Percentiles rank a stretch among this genome's conserved stretches.
Conservation (phyloP, 2,797 vertebrate genomes). For the Triplophysa bombifrons region DNA sequence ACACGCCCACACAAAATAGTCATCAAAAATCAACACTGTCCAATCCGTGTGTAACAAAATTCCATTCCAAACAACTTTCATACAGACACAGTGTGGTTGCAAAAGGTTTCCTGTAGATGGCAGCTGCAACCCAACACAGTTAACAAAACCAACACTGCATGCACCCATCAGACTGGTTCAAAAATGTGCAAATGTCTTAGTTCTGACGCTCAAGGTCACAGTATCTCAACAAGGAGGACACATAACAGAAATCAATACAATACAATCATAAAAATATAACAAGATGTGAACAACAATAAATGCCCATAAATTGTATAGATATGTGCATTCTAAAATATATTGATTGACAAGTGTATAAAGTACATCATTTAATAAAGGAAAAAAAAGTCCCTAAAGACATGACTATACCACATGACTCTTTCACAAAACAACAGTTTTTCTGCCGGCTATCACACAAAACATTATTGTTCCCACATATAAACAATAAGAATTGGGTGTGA, state of each 20-base stretch:
- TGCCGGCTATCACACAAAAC: background rate
- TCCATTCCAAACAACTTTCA: background rate
- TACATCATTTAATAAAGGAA: conserved; percentile 3
- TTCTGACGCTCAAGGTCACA: background rate
- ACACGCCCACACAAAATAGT: background rate
- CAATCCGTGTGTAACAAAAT: background rate
- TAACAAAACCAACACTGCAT: background rate
- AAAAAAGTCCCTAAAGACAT: background rate
- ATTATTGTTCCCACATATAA: background rate
- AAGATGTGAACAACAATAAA: conserved; percentile 2
- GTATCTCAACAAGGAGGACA: no score
- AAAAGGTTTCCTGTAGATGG: conserved; percentile 22
- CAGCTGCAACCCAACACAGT: background rate
- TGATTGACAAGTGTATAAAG: conserved; percentile 1
- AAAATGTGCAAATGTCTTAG: conserved; percentile 9
- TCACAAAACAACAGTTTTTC: conserved; percentile 3
- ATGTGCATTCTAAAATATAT: background rate
- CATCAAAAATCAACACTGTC: background rate
- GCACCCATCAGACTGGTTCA: background rate
- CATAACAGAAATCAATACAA: background rate
- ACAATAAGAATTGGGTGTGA: background rate
- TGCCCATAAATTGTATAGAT: background rate
- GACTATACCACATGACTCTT: background rate
- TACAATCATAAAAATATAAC: background rate
- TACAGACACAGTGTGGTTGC: background rate